Conservation (phyloP, 2,113 vertebrate species). For the Cairina moschata region DNA sequence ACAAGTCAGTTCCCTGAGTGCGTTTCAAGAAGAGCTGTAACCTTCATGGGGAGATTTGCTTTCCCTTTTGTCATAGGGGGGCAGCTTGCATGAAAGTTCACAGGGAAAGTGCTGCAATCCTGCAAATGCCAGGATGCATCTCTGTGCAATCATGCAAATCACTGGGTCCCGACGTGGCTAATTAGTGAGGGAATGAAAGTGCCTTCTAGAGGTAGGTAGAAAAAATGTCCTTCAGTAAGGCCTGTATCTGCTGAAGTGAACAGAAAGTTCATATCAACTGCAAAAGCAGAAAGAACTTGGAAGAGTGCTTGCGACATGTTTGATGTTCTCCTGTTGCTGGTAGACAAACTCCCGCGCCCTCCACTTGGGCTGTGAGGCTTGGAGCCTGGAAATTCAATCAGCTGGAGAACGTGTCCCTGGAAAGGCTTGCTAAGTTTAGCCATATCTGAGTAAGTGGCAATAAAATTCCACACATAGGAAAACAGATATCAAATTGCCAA, state of each 20-base stretch:
- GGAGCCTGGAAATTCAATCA: conserved; percentile 7
- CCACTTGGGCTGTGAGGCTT: background rate
- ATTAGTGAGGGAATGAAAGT: background rate
- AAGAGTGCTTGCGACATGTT: background rate
- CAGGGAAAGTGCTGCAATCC: background rate
- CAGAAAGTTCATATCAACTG: background rate
- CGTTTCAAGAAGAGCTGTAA: background rate
- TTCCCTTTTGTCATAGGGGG: background rate
- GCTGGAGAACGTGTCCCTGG: background rate
- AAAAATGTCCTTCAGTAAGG: background rate
- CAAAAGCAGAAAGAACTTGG: background rate
- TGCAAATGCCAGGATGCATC: background rate
- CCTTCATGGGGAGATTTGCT: background rate
- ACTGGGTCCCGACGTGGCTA: background rate
- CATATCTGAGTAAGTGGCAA: background rate
- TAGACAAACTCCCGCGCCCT: background rate
- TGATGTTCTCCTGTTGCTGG: background rate
- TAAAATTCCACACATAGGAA: background rate
- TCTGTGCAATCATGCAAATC: background rate
- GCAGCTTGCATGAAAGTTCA: background rate
- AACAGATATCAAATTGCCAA: background rate
- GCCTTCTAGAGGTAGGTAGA: background rate
- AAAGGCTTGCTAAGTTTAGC: background rate
- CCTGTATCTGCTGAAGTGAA: background rate
- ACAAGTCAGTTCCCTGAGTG: background rate